phyloP scores from a whole-genome alignment of 2,113 vertebrate genomes.

The Eptesicus fuscus region DNA sequence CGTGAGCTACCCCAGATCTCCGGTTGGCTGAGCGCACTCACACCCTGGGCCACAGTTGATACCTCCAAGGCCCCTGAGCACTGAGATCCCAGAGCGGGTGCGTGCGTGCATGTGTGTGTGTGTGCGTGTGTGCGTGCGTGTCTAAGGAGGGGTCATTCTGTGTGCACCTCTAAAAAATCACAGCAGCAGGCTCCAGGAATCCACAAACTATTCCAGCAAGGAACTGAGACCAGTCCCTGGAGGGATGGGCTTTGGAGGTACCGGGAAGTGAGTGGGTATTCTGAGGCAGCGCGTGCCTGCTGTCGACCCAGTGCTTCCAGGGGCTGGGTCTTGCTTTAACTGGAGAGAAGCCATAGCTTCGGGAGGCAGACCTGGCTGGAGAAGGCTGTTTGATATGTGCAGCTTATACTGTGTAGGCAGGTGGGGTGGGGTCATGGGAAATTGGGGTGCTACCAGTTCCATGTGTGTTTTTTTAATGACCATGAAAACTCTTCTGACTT shows the following conservation, averaged over 20 bases:
- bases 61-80: not conserved
- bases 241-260: not conserved
- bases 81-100: not conserved
- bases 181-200: not conserved
- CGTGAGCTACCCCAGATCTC: not conserved
- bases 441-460: slow-evolving; percentile 6
- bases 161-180: not conserved
- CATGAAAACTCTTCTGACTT: slow-evolving; percentile 39
- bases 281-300: not conserved
- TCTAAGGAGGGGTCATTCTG: not conserved
- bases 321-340: not conserved
- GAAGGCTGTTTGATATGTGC: not conserved
- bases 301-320: not conserved
- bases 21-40: not conserved
- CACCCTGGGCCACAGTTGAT: not conserved
- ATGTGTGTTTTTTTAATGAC: not conserved
- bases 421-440: not conserved
- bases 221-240: not conserved
- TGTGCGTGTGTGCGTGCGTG: not conserved
- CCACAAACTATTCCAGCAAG: not conserved
- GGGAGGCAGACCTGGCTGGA: not conserved
- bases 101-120: not conserved
- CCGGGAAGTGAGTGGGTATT: not conserved
- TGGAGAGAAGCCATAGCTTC: not conserved
- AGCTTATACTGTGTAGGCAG: not conserved